Percentiles rank a stretch among this genome's conserved stretches.
These are phyloP conservation scores for Mus minutoides DNA, from an alignment of 2,797 vertebrate genomes.

Conservation along the genomic window DNA sequence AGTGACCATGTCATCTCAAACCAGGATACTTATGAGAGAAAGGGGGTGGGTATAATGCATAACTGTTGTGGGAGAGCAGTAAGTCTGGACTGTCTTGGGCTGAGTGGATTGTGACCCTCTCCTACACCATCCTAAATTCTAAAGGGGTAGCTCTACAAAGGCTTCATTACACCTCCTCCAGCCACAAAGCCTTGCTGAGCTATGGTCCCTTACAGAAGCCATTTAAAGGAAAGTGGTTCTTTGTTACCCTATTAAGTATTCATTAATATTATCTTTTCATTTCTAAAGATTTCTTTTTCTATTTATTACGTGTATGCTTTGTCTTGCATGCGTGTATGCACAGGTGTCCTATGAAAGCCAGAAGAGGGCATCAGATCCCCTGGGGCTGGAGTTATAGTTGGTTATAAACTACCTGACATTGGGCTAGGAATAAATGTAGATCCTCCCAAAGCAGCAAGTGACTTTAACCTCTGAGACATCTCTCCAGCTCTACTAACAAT, in stretches of 20 bases:
- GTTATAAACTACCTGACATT: background rate
- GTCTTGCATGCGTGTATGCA: background rate
- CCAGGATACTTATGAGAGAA: background rate
- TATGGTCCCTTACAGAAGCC: background rate
- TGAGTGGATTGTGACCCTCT: background rate
- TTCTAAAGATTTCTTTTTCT: background rate
- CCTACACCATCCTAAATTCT: background rate
- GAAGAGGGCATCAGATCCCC: background rate
- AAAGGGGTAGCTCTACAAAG: rapidly evolving
- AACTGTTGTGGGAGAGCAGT: background rate
- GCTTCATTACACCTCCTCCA: rapidly evolving
- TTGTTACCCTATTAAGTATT: background rate
- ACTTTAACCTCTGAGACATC: background rate
- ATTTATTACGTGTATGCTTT: background rate
- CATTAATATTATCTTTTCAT: background rate
- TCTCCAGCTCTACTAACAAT: background rate
- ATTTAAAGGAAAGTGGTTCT: background rate
- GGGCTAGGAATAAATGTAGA: background rate
- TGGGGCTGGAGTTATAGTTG: too few species aligned
- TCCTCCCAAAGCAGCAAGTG: background rate
- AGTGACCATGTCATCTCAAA: background rate
- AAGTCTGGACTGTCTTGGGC: background rate
- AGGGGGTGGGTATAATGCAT: background rate
- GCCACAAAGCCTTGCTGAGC: background rate
- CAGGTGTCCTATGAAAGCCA: background rate